Conservation (phyloP, 2,888 invertebrate genomes). For the Seira ritae region DNA sequence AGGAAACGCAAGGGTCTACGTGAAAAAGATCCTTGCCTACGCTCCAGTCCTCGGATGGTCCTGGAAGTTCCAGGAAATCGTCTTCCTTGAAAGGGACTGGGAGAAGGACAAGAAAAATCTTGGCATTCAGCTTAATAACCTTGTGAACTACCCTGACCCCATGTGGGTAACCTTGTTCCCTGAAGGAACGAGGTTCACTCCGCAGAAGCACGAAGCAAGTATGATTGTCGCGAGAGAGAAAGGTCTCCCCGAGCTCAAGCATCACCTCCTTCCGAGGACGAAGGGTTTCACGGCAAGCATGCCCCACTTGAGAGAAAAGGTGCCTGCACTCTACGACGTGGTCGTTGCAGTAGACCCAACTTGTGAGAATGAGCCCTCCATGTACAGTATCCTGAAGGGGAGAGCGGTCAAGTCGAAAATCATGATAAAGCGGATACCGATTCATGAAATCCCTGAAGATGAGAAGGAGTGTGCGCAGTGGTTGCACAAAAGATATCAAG, state of each 20-base stretch:
- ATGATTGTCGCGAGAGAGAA: constrained; percentile 91
- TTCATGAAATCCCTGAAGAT: constrained; percentile 86
- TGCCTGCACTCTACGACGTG: constrained; percentile 90
- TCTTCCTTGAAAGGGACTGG: constrained; percentile 94
- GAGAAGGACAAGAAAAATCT: constrained; percentile 93
- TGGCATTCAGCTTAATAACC: constrained; percentile 85
- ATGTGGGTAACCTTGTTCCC: constrained; percentile 93
- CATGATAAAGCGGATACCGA: constrained; percentile 87
- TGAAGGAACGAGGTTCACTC: constrained; percentile 90
- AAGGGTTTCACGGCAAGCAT: constrained; percentile 94
- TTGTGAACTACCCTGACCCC: constrained; percentile 92
- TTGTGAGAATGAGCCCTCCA: constrained; percentile 63
- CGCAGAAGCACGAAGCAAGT: constrained; percentile 90
- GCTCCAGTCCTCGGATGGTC: constrained; percentile 94
- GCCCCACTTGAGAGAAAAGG: constrained; percentile 83
- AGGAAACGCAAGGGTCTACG: constrained; percentile 96
- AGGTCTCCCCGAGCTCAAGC: constrained; percentile 88
- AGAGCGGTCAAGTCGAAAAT: constrained; percentile 84
- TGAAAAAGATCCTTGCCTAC: constrained; percentile 93
- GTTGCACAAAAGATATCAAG: constrained; percentile 87
- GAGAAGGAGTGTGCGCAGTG: constrained; percentile 87
- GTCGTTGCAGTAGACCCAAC: constrained; percentile 75
- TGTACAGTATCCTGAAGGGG: constrained; percentile 77
- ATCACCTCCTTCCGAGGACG: constrained; percentile 96
- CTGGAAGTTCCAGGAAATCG: constrained; percentile 96